Conservation (phyloP, 2,113 vertebrate genomes). For the Chinchilla lanigera region DNA sequence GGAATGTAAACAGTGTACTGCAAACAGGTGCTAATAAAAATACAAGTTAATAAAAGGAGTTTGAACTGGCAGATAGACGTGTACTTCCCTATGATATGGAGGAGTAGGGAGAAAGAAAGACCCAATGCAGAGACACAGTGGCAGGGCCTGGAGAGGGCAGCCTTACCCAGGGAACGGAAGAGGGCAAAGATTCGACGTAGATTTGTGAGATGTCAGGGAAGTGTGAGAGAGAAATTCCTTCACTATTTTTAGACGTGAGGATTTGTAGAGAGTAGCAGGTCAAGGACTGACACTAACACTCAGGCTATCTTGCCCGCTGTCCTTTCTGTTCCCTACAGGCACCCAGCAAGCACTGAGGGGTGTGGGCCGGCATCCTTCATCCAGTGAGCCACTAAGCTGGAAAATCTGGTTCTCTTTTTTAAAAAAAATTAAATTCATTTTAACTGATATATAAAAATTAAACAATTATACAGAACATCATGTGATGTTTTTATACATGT, state of each 20-base stretch:
- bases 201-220: background rate
- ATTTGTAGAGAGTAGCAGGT: background rate
- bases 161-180: background rate
- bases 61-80: background rate
- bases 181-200: background rate
- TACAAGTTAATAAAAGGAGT: background rate
- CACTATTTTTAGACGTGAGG: background rate
- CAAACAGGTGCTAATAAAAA: background rate
- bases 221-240: background rate
- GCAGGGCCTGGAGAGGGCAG: background rate
- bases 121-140: background rate
- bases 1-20: background rate
- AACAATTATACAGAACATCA: background rate
- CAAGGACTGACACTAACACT: background rate
- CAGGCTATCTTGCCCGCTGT: background rate
- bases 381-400: background rate
- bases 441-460: background rate
- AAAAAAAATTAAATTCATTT: background rate
- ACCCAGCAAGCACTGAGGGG: background rate
- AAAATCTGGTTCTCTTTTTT: background rate
- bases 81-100: background rate
- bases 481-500: background rate
- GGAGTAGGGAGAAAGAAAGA: background rate
- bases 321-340: background rate
- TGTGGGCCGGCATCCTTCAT: background rate